Base-by-base conservation (phyloP, 2,113 vertebrate genomes). In the Varanus komodoensis region DNA sequence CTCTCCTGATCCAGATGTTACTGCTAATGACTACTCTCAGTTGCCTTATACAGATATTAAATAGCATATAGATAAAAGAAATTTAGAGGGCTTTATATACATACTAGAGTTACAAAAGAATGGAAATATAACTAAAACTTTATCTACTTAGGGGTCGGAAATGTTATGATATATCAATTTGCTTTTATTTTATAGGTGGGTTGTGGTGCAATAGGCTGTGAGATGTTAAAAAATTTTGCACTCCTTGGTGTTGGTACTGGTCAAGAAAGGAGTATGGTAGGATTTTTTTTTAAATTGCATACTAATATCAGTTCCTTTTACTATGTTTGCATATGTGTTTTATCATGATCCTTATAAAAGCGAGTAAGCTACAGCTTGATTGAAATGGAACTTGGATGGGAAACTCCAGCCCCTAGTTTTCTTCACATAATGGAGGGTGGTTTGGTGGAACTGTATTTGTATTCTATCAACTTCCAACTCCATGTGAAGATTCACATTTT, bases 151-250 rank as follows among this genome's bases (percentile, higher is more conserved):
- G 69, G n/a, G 17, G 8, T 68, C 44, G 48, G 32, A 44, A 74
- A 69, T 82, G 27, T 64, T 61, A 57, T 38, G 38, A 32, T 21
- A 54, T 89, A 75, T 91, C 50, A 83, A 8, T 87, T 15, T 78
- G 81, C 6, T 50, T 94, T 82, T 14, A 84, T 81, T 94, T 17
- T 87, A 25, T 93, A 99, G 99, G 98, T 99, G 94, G 99, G 99
- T 83, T 99, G 99, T 93, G 99, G 99, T 87, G 99, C 99, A 0
- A 99, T 99, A 92, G 99, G 99, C 89, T 99, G 99, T 95, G 99
- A 99, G 97, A 99, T 99, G 99, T 96, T 99, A 81, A 99, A 99
- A 96, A 99, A 99, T 95, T 98, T 99, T 87, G 98, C 99, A 11
- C 97, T 99, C 89, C 98, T 99, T 80, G 99, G 99, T 84, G 98